Evolutionary conservation across 2,888 invertebrate genomes (phyloP), one percentile per base, ranked within the genome.

Genomic region (Synergus laeviventris): DNA sequence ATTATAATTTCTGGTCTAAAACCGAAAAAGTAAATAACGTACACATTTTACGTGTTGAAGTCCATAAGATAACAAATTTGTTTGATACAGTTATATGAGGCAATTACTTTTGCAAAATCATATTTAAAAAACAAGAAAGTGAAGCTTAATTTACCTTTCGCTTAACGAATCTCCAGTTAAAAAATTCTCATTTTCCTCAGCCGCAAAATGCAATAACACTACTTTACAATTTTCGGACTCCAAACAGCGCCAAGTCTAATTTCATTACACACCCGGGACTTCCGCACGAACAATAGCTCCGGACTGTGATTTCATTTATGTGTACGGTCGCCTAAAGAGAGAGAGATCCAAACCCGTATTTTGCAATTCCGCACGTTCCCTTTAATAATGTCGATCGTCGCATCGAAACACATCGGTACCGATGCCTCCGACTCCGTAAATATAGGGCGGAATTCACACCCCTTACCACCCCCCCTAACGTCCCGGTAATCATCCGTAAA

Each of bases 281-380:
- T 70, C 36, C 49, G 36, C 70, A 70, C 18, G 70, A 70, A 70
- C 70, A 70, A 49, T 54, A 45, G 45, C n/a, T 39, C 39, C 31
- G 45, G 49, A 49, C 16, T n/a, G 70, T 70, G 70, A 70, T 70
- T 70, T 70, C 49, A 70, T 70, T 70, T 36, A 70, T 70, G 49
- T 49, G 49, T 49, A 31, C 36, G n/a, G 12, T 70, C 49, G 45
- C 70, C 36, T 70, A 54, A 70, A 49, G 70, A 5, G 70, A 49
- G 70, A 70, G 36, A 31, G 70, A 49, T 36, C 12, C 70, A 54
- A 49, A 1, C 2, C 21, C n/a, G 45, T 9, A 31, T 66, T 16
- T 21, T 9, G 16, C 31, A 36, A 49, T 70, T 70, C 31, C n/a
- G 7, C 49, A 70, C 18, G 36, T 70, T 49, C 70, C 70, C 70